phyloP scores from a whole-genome alignment of 2,888 invertebrate species.

The Drosophila engyochracea region DNA sequence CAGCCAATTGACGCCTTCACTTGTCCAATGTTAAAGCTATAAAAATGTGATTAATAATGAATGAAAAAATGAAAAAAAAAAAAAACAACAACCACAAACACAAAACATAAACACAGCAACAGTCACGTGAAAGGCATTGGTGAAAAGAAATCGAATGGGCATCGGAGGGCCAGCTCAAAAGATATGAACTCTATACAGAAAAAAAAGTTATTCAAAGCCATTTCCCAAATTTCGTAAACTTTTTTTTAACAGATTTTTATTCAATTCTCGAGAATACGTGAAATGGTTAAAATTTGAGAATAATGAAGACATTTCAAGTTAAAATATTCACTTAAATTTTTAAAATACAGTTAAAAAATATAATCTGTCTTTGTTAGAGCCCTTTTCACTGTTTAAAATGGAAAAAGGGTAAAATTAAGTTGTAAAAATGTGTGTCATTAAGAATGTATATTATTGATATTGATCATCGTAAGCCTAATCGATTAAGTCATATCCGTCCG shows the following conservation, averaged over 20 bases:
- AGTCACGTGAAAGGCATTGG: constrained; percentile 67
- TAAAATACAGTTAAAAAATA: background rate
- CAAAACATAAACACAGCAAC: constrained; percentile 14
- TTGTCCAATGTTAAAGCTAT: constrained; percentile 60
- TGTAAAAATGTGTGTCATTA: background rate
- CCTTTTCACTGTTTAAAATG: background rate
- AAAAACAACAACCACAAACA: background rate
- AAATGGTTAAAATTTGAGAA: background rate
- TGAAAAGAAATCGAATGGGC: constrained; percentile 46
- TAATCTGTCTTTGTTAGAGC: background rate
- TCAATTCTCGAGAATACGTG: background rate
- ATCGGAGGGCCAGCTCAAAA: constrained; percentile 35
- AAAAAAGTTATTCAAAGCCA: background rate
- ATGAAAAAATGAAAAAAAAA: constrained; percentile 41
- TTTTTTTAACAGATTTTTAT: background rate
- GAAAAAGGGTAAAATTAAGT: background rate
- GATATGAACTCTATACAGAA: constrained; percentile 15
- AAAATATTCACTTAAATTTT: background rate
- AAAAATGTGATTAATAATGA: constrained; percentile 72
- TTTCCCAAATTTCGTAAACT: background rate
- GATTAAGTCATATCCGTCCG: no score
- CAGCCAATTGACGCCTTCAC: constrained; percentile 71
- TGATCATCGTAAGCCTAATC: no score
- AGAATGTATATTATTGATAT: no score
- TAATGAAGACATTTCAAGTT: background rate